Evolutionary conservation across 1,140 invertebrate genomes (phyloP).

Genomic region (Pseudomyrmex gracilis): DNA sequence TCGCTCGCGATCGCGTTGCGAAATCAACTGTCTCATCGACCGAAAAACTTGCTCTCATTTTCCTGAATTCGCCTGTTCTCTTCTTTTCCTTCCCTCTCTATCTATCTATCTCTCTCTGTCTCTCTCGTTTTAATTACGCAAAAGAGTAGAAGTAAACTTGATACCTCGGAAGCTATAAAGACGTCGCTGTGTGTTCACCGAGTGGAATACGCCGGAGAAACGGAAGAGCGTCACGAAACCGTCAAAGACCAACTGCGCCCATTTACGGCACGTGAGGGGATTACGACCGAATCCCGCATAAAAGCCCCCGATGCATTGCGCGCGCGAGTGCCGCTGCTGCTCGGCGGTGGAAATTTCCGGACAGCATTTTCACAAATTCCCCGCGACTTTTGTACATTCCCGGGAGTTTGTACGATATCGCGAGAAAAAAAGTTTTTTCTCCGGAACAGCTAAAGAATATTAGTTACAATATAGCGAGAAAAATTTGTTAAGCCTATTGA

Average conservation of each 20-base stretch:
- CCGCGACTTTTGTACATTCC: not conserved
- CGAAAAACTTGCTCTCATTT: conserved; percentile 6
- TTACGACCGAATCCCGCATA: conserved; percentile 46
- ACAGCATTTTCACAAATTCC: conserved; percentile 37
- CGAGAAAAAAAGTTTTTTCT: not conserved
- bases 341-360: conserved; percentile 30
- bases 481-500: too few relatives aligned
- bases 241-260: conserved; percentile 48
- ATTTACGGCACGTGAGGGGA: conserved; percentile 61
- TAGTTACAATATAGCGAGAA: not conserved
- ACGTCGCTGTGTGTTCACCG: not conserved
- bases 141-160: not conserved
- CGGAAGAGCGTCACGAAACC: conserved; percentile 32
- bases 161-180: conserved; percentile 11
- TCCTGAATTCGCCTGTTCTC: not conserved
- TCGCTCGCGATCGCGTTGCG: not conserved
- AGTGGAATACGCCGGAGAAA: conserved; percentile 17
- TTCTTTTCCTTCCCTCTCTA: not conserved
- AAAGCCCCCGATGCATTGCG: conserved; percentile 40
- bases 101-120: too few relatives aligned
- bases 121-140: not conserved
- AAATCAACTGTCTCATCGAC: not conserved
- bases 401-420: not conserved
- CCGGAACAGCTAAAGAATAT: not conserved
- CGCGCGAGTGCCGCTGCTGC: not conserved